Evolutionary conservation across 2,113 vertebrate genomes (phyloP).

Genomic region (Gymnocephalus cernua): DNA sequence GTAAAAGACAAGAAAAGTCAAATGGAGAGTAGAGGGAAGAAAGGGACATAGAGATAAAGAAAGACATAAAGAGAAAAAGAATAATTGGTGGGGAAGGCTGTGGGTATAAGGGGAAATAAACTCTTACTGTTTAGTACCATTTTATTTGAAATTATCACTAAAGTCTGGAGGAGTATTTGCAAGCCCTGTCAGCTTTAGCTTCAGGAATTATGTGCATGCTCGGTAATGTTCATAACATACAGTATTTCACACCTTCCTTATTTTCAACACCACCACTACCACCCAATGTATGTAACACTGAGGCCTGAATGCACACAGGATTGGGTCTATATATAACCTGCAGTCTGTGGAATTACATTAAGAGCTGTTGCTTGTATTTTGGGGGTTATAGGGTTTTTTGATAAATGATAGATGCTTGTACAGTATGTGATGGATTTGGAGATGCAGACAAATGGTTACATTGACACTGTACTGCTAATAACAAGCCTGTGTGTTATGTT

Average conservation of each 20-base stretch:
- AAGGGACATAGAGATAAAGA: neutral
- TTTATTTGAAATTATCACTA: neutral
- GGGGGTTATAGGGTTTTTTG: neutral
- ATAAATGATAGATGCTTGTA: neutral
- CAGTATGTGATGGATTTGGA: neutral
- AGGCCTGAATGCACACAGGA: neutral
- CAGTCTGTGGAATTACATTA: neutral
- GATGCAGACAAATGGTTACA: neutral
- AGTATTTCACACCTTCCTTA: conserved; percentile 15
- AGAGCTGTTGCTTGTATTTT: neutral
- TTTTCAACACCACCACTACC: neutral
- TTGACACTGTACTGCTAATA: conserved; percentile 28
- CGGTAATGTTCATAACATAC: neutral
- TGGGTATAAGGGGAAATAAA: neutral
- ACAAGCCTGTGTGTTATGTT: conserved; percentile 6
- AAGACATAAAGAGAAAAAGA: neutral
- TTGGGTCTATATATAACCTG: conserved; percentile 12
- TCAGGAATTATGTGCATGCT: neutral
- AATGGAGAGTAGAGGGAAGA: neutral
- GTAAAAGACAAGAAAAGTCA: conserved; percentile 17
- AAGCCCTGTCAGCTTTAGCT: neutral
- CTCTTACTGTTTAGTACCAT: neutral
- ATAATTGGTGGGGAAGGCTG: neutral
- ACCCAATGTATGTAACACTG: neutral
- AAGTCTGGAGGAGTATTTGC: neutral